Base-by-base conservation (phyloP, 2,888 invertebrate species). In the Sepioteuthis lessoniana region DNA sequence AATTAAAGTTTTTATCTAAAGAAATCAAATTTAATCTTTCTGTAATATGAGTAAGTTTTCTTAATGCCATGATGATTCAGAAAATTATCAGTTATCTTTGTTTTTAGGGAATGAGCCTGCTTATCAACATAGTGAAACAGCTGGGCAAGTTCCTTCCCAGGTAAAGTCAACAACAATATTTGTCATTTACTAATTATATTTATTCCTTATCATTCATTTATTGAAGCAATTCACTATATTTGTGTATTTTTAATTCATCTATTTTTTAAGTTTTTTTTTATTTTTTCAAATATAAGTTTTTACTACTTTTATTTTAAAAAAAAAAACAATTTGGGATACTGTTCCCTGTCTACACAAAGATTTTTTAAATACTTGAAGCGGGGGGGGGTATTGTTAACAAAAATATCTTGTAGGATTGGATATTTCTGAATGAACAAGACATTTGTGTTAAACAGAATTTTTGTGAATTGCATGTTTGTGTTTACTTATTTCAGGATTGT, bases 141-240 rank as follows among this genome's bases (percentile, higher is more conserved):
- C 47, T 92, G 92, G 92, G n/a, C 92, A 42, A 92, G 46, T n/a
- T 92, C 92, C 92, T 92, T 46, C 42, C 46, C 92, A 92, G n/a
- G 76, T 76, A 76, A 76, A 76, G n/a, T n/a, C 42, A 42, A 8
- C 76, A n/a, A 76, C 19, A 76, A 10, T n/a, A 76, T 76, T 1
- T 13, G 3, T n/a, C 3, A 76, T 76, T 13, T n/a, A n/a, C n/a
- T 76, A 16, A 76, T 76, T n/a, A 13, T 76, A n/a, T 76, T n/a
- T n/a, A 4, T 25, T n/a, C 10, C 13, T 35, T 76, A 13, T 16
- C n/a, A 76, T 76, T 76, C 13, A 25, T 25, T 55, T 55, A 55
- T 55, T 25, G 21, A 5, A 21, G 46, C 21, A 19, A 31, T 76
- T 76, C 31, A 76, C 31, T n/a, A 76, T 76, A 13, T 8, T 31